Base-by-base conservation (phyloP, 2,888 invertebrate species). In the Sphinx pinastri region DNA sequence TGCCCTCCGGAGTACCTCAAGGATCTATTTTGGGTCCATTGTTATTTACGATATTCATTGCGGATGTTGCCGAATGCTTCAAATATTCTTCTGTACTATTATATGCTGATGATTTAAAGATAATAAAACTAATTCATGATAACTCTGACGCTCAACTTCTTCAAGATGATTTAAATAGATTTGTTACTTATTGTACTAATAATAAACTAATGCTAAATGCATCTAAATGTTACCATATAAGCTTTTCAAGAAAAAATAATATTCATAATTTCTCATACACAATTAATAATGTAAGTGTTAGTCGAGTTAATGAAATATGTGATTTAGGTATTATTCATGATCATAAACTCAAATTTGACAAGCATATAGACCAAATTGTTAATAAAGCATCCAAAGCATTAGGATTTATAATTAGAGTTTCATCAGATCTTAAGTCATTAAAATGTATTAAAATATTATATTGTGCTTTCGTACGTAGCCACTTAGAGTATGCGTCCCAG, bases 1-100 rank as follows among this genome's bases (percentile, higher is more conserved):
- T 73, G 4, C 68, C 72, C n/a, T 70, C 68, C 0, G 71, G 71
- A 0, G 69, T 73, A 5, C 71, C 72, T 0, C 74, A 73, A 16
- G 74, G 72, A 3, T 74, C 71, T 6, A 8, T 55, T 16, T 10
- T 55, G 11, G 55, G 55, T 10, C 55, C 55, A 7, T 19, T 55
- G 11, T 47, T 72, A 47, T 71, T 71, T 47, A 66, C 14, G 16
- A 8, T 71, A 11, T 71, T 70, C 51, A 63, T 72, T 54, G 25
- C 25, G 14, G 70, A 68, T 38, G 55, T 67, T 73, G 68, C 49
- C 5, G 13, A 49, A 49, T 49, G 49, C 71, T 70, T 49, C 16
- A 59, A 54, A 68, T n/a, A 54, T 45, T 69, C 47, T 13, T 71
- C 47, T 49, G 67, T 71, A 55, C n/a, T 69, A 11, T n/a, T 70